These are phyloP conservation scores for Microhierax caerulescens DNA, from an alignment of 2,797 vertebrate species.

Conservation along the genomic window DNA sequence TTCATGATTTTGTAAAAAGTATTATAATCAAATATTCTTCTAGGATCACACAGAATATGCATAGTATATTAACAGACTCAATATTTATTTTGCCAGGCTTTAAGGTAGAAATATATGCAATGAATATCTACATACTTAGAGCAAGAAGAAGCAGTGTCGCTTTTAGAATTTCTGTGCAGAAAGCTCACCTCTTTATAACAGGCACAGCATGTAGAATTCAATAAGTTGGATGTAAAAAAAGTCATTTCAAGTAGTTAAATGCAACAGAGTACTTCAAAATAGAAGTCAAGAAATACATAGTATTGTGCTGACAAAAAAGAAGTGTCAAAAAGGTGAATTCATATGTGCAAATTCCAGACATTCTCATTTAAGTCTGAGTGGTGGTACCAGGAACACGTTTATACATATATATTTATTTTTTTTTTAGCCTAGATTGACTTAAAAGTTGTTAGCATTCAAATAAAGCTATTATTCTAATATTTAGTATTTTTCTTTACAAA, in stretches of 20 bases:
- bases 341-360: neutral
- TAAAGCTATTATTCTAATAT: neutral
- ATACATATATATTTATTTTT: no score
- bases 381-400: no score
- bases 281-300: neutral
- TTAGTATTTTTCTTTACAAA: neutral
- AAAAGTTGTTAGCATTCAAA: neutral
- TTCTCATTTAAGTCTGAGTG: neutral
- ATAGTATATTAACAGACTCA: no score
- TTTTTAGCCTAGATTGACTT: neutral
- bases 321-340: neutral
- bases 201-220: neutral
- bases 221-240: neutral
- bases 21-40: neutral
- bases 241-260: neutral
- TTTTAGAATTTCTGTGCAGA: neutral
- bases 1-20: neutral
- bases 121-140: neutral
- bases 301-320: neutral
- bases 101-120: neutral
- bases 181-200: neutral
- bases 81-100: neutral
- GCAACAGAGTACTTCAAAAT: neutral
- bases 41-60: rapidly evolving
- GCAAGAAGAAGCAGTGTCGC: neutral